Conservation (phyloP, 2,888 invertebrate genomes). For the Hedya salicella region DNA sequence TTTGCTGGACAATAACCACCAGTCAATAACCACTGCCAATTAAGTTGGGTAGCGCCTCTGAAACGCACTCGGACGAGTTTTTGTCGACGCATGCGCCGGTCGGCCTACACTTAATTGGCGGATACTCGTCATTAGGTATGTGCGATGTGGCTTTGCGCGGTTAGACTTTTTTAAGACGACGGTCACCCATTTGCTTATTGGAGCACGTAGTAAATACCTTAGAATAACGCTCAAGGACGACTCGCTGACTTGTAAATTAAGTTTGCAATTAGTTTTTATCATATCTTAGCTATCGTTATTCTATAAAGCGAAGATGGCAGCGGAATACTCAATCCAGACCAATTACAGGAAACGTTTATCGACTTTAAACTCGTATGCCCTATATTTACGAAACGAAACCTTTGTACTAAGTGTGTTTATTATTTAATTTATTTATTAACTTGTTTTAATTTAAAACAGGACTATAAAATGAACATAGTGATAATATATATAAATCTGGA, state of each 20-base stretch:
- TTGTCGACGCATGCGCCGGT: slow-evolving; percentile 61
- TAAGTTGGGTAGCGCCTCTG: slow-evolving; percentile 82
- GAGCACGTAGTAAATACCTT: slow-evolving; percentile 33
- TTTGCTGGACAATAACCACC: slow-evolving; percentile 65
- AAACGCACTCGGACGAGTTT: slow-evolving; percentile 72
- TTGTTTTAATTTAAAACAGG: no score
- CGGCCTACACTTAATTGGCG: slow-evolving; percentile 74
- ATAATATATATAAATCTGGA: no score
- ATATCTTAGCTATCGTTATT: background rate
- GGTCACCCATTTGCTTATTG: slow-evolving; percentile 50
- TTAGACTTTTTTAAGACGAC: slow-evolving; percentile 47
- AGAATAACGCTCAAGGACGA: slow-evolving; percentile 30
- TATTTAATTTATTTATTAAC: no score
- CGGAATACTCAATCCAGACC: no score
- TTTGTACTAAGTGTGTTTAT: no score
- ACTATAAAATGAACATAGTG: no score
- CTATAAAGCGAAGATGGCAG: no score
- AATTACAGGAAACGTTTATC: no score
- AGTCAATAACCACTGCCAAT: slow-evolving; percentile 75
- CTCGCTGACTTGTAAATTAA: slow-evolving; percentile 4
- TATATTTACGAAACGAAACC: no score
- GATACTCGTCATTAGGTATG: slow-evolving; percentile 77
- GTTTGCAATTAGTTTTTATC: slow-evolving; percentile 21
- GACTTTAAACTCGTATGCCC: no score
- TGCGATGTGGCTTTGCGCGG: slow-evolving; percentile 55